Evolutionary conservation across 2,797 vertebrate genomes (phyloP).

Genomic region (Kryptolebias ocellatus): DNA sequence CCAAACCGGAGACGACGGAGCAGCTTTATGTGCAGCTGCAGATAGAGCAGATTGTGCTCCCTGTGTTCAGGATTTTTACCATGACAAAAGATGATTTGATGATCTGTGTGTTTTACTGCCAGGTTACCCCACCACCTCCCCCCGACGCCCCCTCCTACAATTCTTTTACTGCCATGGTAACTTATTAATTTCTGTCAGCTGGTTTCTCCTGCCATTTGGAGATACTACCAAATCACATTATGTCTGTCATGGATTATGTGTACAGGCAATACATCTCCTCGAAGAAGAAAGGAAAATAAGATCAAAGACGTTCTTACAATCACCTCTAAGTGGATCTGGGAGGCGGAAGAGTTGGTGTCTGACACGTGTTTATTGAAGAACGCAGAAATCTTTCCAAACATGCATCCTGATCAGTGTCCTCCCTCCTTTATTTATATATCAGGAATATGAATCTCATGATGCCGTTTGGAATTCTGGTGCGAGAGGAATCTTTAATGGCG

Average conservation of each 20-base stretch:
- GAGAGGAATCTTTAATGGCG: slow-evolving; percentile 12
- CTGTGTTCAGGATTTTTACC: slow-evolving; percentile 34
- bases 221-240: slow-evolving; percentile 97
- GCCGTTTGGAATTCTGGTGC: too few species aligned
- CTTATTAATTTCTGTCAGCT: slow-evolving; percentile 92
- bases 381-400: slow-evolving; percentile 22
- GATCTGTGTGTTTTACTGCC: slow-evolving; percentile 87
- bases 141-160: slow-evolving; percentile 72
- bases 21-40: slow-evolving; percentile 40
- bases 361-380: slow-evolving; percentile 32
- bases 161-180: slow-evolving; percentile 75
- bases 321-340: slow-evolving; percentile 86
- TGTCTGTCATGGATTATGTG: slow-evolving; percentile 94
- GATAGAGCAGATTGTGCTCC: slow-evolving; percentile 80
- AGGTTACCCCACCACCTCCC: slow-evolving; percentile 69
- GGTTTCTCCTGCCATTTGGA: slow-evolving; percentile 88
- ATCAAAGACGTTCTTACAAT: slow-evolving; percentile 91
- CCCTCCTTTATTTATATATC: slow-evolving; percentile 17
- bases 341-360: slow-evolving; percentile 52
- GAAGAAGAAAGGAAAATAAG: slow-evolving; percentile 84
- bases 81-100: slow-evolving; percentile 72
- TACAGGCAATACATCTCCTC: slow-evolving; percentile 81
- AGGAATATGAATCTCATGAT: slow-evolving; percentile 19
- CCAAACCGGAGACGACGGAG: slow-evolving; percentile 50
- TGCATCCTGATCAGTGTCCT: slow-evolving; percentile 8